Evolutionary conservation across 2,888 invertebrate genomes (phyloP).

Genomic region (Ormia ochracea): DNA sequence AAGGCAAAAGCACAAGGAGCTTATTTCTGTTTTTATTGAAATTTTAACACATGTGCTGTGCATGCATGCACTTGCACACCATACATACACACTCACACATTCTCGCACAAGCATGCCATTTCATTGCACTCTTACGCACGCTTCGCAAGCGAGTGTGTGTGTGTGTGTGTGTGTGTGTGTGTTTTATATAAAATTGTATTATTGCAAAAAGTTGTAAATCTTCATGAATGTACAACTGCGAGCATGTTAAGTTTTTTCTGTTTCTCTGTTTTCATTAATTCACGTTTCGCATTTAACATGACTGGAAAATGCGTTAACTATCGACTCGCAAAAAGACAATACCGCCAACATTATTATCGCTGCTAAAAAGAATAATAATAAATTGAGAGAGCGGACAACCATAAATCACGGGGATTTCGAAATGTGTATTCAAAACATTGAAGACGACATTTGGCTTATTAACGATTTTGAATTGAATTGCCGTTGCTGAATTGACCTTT

Average conservation of each 20-base stretch:
- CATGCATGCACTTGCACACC: neutral
- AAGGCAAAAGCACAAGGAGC: constrained; percentile 13
- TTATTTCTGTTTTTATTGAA: constrained; percentile 15
- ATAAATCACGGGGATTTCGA: constrained; percentile 21
- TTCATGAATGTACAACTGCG: constrained; percentile 7
- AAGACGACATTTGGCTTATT: neutral
- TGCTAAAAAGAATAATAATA: constrained; percentile 4
- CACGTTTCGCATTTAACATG: no score
- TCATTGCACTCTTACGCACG: neutral
- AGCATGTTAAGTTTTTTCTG: constrained; percentile 6
- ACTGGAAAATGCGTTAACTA: constrained; percentile 24
- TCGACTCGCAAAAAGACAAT: neutral
- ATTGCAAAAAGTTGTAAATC: constrained; percentile 33
- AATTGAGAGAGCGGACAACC: neutral
- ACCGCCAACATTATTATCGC: constrained; percentile 2
- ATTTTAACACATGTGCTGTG: neutral
- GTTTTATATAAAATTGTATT: constrained; percentile 30
- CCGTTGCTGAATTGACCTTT: neutral
- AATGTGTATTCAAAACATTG: constrained; percentile 2
- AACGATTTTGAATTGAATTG: neutral
- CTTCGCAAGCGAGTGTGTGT: neutral
- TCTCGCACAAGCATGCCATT: neutral
- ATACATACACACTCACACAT: neutral
- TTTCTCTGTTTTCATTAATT: neutral
- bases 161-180: no score